Evolutionary conservation across 2,888 invertebrate genomes (phyloP).

Genomic region (Drosophila kambysellisi): DNA sequence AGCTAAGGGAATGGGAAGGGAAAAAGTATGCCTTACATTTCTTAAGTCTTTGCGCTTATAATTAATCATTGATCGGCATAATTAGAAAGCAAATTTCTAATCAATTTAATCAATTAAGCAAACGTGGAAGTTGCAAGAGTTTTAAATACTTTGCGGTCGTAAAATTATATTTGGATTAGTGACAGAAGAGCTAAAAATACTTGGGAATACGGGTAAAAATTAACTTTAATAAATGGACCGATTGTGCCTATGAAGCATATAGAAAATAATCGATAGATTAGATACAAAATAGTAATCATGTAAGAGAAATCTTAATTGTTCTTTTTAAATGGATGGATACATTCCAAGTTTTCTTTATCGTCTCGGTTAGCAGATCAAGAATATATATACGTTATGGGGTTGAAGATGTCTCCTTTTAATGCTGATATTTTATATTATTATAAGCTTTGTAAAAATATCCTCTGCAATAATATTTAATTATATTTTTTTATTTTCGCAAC

Average conservation of each 20-base stretch:
- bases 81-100: not conserved
- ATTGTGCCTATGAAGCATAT: not conserved
- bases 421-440: not conserved
- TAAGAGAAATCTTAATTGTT: too few species aligned
- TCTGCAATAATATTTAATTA: not conserved
- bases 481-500: not conserved
- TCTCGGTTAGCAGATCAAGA: too few species aligned
- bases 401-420: not conserved
- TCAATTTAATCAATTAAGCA: not conserved
- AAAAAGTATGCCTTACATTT: not conserved
- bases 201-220: not conserved
- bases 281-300: not conserved
- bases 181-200: not conserved
- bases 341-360: not conserved
- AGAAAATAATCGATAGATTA: not conserved
- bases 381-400: not conserved
- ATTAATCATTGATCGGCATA: not conserved
- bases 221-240: not conserved
- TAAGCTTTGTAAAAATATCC: not conserved
- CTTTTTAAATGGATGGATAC: not conserved
- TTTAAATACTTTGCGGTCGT: not conserved
- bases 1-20: not conserved
- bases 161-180: not conserved
- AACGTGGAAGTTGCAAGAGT: not conserved
- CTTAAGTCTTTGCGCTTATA: not conserved